These are phyloP conservation scores for Oikopleura vanhoeffeni DNA, from an alignment of 23 tunicate genomes.

Conservation along the genomic window DNA sequence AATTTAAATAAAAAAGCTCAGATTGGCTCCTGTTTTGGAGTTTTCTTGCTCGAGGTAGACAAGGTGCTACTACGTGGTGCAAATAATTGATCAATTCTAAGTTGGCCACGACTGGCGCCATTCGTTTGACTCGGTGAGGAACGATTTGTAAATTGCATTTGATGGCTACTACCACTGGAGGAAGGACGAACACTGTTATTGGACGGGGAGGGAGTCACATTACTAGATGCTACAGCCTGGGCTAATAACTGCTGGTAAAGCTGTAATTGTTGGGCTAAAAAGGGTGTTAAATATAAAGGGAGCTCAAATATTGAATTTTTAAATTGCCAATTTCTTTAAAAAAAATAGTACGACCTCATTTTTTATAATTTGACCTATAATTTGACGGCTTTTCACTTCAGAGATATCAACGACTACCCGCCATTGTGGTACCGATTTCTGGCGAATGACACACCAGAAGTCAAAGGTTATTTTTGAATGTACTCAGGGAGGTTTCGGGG, in stretches of 20 bases:
- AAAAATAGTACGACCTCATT: too few relatives aligned
- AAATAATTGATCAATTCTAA: neutral
- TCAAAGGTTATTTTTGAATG: too few relatives aligned
- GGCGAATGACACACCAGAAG: too few relatives aligned
- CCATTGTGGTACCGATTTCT: too few relatives aligned
- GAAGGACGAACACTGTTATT: neutral
- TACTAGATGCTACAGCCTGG: neutral
- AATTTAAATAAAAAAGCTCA: neutral
- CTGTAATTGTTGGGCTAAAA: neutral
- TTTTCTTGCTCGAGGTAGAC: conserved; percentile 15
- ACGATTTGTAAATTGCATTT: neutral
- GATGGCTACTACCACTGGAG: neutral
- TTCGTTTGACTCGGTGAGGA: neutral
- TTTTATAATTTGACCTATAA: too few relatives aligned
- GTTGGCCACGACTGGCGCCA: neutral
- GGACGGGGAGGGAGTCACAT: neutral
- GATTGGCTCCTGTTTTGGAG: conserved; percentile 5
- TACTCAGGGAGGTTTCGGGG: too few relatives aligned
- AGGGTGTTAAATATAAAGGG: too few relatives aligned
- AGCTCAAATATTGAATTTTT: too few relatives aligned
- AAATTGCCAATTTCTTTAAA: too few relatives aligned
- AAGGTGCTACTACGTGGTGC: conserved; percentile 1
- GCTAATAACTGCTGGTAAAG: neutral
- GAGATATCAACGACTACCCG: too few relatives aligned
- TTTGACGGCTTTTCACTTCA: too few relatives aligned